Evolutionary conservation across 2,797 vertebrate species (phyloP), one percentile per base, ranked within the genome.

Genomic region (Phylloscopus collybita): DNA sequence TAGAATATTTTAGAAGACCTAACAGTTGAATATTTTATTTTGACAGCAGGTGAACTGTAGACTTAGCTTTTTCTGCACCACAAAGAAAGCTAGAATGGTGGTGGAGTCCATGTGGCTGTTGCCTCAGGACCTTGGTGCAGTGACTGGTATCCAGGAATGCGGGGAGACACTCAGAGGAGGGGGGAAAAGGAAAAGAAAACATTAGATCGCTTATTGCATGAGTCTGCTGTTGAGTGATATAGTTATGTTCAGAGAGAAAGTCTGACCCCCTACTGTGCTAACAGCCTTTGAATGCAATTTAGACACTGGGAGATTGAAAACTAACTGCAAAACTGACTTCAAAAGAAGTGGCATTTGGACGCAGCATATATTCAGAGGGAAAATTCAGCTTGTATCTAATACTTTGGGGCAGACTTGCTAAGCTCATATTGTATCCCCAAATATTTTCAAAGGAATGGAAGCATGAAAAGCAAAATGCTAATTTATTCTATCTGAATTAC

Each of bases 341-440:
- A 98, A 96, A 96, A 97, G 91, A 96, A 96, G 49, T 93, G 94
- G 80, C 89, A 92, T 97, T 97, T 97, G 94, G 97, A 97, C 94
- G n/a, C 81, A 90, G 79, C 70, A 76, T 90, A 86, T 51, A 70
- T 94, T 88, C 82, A 96, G 95, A 95, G 95, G 92, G 87, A 95
- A 96, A 95, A 95, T 76, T 78, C 93, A 90, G 70, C 92, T 75
- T 95, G 75, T 95, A 88, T 94, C 73, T 92, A 92, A 81, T 97
- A 95, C 57, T 91, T 95, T 36, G 80, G 81, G 88, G 93, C 71
- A 94, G 91, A 76, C 32, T 69, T 59, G 93, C 69, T 94, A 90
- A 96, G 54, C 86, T 93, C 49, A 32, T 92, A 81, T 71, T 83
- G 88, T 95, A 84, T 96, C 83, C 80, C 56, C 76, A 90, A 88